Percentiles rank a stretch among this genome's conserved stretches.
phyloP scores from a whole-genome alignment of 2,797 vertebrate genomes.

The Carcharodon carcharias region DNA sequence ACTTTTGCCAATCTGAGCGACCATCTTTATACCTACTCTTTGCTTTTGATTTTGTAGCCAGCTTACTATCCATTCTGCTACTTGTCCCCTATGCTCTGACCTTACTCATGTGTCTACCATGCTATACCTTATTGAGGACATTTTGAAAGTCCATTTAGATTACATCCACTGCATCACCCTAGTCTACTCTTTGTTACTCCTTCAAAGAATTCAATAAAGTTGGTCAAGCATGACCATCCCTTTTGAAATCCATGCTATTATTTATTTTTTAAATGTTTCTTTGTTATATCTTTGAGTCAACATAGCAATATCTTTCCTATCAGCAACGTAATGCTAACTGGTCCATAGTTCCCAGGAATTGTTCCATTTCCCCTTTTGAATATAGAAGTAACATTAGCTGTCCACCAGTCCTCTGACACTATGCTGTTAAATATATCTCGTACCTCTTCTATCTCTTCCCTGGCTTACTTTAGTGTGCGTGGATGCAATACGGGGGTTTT shows the following conservation, averaged over 20 bases:
- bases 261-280: neutral
- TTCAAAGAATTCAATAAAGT: neutral
- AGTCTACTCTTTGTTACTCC: neutral
- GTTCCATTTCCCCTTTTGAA: neutral
- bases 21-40: neutral
- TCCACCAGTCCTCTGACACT: neutral
- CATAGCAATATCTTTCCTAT: neutral
- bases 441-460: neutral
- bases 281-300: neutral
- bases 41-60: neutral
- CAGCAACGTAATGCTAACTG: neutral
- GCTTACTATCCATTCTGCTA: neutral
- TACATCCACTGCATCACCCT: neutral
- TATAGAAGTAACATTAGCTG: neutral
- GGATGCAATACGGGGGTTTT: neutral
- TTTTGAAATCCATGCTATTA: neutral
- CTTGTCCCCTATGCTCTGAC: neutral
- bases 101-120: neutral
- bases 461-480: neutral
- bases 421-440: neutral
- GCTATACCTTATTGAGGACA: neutral
- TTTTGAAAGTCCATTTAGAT: neutral
- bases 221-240: neutral
- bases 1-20: neutral
- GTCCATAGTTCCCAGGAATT: neutral